Evolutionary conservation across 1,140 invertebrate species (phyloP), one percentile per base, ranked within the genome.

Genomic region (Bombus pascuorum): DNA sequence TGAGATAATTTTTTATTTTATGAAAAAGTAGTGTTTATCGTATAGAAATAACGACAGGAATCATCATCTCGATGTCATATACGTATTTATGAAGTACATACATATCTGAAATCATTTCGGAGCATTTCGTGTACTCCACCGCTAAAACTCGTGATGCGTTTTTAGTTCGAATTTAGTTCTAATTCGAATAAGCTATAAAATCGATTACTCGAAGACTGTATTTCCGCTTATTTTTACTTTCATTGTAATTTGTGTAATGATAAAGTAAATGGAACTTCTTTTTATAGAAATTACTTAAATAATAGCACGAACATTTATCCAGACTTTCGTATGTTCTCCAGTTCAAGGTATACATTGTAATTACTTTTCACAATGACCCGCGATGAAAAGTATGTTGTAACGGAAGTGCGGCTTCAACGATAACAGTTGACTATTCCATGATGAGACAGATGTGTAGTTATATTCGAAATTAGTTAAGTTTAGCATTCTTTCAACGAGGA

Each of bases 291-390:
- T 22, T 15, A 32, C 18, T 37, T 42, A 8, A 39, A n/a, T 68
- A 37, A 28, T 28, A 34, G 10, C 47, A 68, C 34, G 25, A 12
- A 15, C 25, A 39, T 39, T 65, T 37, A 65, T 65, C 8, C 2
- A 44, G 12, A 28, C 9, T 73, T 72, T 37, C 59, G 42, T 25
- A 65, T 42, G 76, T 66, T 13, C 83, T 83, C 1, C 80, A 83
- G 83, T 72, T 32, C 42, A 73, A 85, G 68, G 57, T 85, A 65
- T 42, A 53, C 57, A 37, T 75, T 37, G n/a, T 57, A 44, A 74
- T 62, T 83, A 75, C 3, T 89, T 68, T 34, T 83, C 47, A 76
- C 47, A 87, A 90, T 91, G 91, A 92, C 87, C 83, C 70, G 85
- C 70, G 44, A 80, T 68, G 76, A 86, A 68, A 28, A 89, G 65